These are phyloP conservation scores for Drosophila neutralis DNA, from an alignment of 2,888 invertebrate species.

Conservation along the genomic window DNA sequence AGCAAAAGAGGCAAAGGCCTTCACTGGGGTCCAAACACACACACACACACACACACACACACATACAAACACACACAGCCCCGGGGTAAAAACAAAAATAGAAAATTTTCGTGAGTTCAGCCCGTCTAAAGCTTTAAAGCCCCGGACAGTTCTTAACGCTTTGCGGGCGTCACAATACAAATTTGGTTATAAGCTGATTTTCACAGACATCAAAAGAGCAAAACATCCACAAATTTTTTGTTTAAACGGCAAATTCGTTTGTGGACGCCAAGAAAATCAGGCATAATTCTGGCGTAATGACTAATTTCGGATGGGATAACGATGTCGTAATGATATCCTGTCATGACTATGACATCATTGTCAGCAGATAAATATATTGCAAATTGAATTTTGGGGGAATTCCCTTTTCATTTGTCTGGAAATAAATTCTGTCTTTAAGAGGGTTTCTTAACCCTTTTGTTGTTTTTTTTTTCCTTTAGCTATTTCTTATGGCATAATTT, in stretches of 20 bases:
- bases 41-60: constrained; percentile 13
- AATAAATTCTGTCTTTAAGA: constrained; percentile 22
- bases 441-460: constrained; percentile 45
- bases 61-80: not conserved
- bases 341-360: constrained; percentile 57
- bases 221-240: constrained; percentile 8
- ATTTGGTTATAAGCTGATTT: constrained; percentile 55
- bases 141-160: constrained; percentile 26
- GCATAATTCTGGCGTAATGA: constrained; percentile 46
- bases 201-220: constrained; percentile 48
- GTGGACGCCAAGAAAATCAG: constrained; percentile 7
- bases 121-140: constrained; percentile 56
- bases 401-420: constrained; percentile 15
- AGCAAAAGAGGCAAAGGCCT: constrained; percentile 58
- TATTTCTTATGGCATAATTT: constrained; percentile 31
- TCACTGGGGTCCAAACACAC: constrained; percentile 30
- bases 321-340: constrained; percentile 64
- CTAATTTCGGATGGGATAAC: constrained; percentile 56
- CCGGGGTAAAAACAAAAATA: constrained; percentile 46
- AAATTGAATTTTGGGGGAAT: constrained; percentile 36
- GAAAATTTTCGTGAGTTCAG: constrained; percentile 43
- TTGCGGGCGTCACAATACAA: constrained; percentile 39
- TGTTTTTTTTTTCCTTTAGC: constrained; percentile 4
- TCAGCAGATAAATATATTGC: constrained; percentile 26
- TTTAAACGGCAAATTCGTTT: constrained; percentile 42